These are phyloP conservation scores for Cichlasoma orientale DNA, from an alignment of 2,797 vertebrate genomes.

Conservation along the genomic window DNA sequence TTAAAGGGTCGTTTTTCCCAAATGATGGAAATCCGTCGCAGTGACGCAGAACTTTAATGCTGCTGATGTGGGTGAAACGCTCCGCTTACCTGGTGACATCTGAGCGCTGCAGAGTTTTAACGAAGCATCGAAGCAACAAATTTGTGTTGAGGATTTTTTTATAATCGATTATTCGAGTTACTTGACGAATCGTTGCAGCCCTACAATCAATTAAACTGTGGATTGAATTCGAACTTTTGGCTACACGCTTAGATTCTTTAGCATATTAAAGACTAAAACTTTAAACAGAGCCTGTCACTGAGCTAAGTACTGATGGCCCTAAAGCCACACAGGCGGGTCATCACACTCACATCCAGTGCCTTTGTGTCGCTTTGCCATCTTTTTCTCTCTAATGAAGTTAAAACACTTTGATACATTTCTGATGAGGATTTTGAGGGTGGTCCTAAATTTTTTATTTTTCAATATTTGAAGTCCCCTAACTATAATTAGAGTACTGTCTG, in stretches of 20 bases:
- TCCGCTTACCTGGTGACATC: too few relatives aligned
- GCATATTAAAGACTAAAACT: background rate
- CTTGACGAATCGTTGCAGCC: too few relatives aligned
- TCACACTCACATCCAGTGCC: background rate
- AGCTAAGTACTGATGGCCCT: background rate
- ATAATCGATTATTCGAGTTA: too few relatives aligned
- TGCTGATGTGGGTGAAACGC: too few relatives aligned
- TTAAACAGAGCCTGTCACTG: background rate
- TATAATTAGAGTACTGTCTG: background rate
- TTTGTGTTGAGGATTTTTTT: too few relatives aligned
- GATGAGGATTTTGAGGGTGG: conserved; percentile 4
- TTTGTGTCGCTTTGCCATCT: background rate
- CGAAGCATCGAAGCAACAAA: too few relatives aligned
- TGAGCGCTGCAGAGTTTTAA: too few relatives aligned
- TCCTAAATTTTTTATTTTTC: conserved; percentile 9
- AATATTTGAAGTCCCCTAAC: background rate
- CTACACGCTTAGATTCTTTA: background rate
- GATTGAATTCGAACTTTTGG: background rate
- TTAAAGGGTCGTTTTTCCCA: too few relatives aligned
- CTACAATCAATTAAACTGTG: background rate
- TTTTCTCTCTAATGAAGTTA: background rate
- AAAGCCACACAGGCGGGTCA: background rate
- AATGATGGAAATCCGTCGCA: too few relatives aligned
- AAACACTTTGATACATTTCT: conserved; percentile 1
- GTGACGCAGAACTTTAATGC: too few relatives aligned